Base-by-base conservation (phyloP, 2,888 invertebrate genomes). In the Caenorhabditis sp. region DNA sequence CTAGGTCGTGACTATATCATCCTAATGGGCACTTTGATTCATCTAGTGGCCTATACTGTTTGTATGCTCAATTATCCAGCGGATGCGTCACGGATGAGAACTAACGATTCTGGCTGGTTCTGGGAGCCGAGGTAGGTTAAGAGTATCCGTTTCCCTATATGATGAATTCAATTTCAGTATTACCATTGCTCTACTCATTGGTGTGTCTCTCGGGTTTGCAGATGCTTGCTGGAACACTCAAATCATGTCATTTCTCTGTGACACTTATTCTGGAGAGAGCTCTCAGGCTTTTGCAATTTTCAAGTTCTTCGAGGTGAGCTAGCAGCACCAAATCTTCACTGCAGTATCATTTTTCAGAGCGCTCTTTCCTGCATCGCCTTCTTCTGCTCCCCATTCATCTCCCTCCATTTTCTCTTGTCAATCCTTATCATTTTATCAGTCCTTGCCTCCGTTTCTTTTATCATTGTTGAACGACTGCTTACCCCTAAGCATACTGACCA, bases 281-380 rank as follows among this genome's bases (percentile, higher is more conserved):
- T 96, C 97, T 0, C 95, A 97, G 8, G 98, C 98, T 0, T 98
- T 98, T 93, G 98, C 98, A 1, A 94, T 99, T 1, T 98, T 97
- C 93, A 99, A 98, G 93, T 98, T 98, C 92, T 95, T 95, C 70
- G 97, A 96, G 94, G 93, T 93, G 11, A 53, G 26, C 32, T 32
- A 32, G 32, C 4, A 32, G 9, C n/a, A n/a, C n/a, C n/a, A n/a
- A n/a, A n/a, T n/a, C n/a, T n/a, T n/a, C n/a, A n/a, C n/a, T n/a
- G n/a, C n/a, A n/a, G n/a, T n/a, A 6, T 5, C 51, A 22, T 4
- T 51, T 71, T 71, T 18, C 70, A 71, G 70, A 61, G 61, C n/a
- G 24, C 35, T 3, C 62, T 71, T 40, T 71, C 70, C 40, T 71
- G 70, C 18, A 24, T 35, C 44, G 50, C 70, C 37, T 71, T 71